Percentiles rank a stretch among this genome's conserved stretches.
phyloP scores from a whole-genome alignment of 2,888 invertebrate species.

The Formica aserva region DNA sequence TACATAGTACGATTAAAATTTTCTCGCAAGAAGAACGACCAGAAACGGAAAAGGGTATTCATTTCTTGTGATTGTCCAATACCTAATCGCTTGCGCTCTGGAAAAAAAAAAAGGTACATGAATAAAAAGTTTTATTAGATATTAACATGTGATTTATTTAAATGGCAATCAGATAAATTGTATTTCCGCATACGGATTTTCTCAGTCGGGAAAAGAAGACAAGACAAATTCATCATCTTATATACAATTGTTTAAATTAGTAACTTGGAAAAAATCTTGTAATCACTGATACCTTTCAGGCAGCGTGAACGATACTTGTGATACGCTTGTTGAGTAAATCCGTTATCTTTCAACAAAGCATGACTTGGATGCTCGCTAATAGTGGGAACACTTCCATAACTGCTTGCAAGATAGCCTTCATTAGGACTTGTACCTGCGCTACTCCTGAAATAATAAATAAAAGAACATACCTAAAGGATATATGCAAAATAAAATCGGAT shows the following conservation, averaged over 20 bases:
- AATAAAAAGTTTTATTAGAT: constrained; percentile 2
- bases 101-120: constrained; percentile 74
- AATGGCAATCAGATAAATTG: constrained; percentile 76
- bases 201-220: constrained; percentile 85
- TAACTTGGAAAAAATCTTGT: neutral
- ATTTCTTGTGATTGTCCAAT: constrained; percentile 99
- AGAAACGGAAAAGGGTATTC: constrained; percentile 99
- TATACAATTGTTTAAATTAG: constrained; percentile 9
- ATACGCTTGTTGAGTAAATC: constrained; percentile 99
- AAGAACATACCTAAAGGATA: neutral
- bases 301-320: constrained; percentile 98
- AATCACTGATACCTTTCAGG: constrained; percentile 90
- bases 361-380: constrained; percentile 95
- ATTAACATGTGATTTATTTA: neutral
- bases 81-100: constrained; percentile 97
- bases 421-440: constrained; percentile 93
- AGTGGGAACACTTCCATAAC: constrained; percentile 92
- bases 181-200: constrained; percentile 76
- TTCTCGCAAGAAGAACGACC: constrained; percentile 99
- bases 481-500: neutral
- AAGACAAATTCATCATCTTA: constrained; percentile 79
- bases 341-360: constrained; percentile 96
- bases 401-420: constrained; percentile 89
- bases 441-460: constrained; percentile 86
- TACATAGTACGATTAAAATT: constrained; percentile 99